These are phyloP conservation scores for Drosophila oshimai DNA, from an alignment of 1,140 invertebrate genomes.

Conservation along the genomic window DNA sequence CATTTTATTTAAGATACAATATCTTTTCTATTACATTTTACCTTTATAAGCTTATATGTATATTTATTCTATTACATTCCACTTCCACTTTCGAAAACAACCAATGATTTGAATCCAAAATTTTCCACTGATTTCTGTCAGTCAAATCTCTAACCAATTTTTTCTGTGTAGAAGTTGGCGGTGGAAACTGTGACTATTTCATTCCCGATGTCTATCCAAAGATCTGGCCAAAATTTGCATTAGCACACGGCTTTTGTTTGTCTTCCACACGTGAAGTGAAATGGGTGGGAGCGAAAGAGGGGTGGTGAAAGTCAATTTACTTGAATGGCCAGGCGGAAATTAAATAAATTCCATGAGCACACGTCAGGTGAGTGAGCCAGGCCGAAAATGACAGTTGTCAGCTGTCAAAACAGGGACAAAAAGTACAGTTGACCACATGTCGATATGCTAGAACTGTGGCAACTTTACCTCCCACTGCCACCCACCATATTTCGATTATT, in stretches of 20 bases:
- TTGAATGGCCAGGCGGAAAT: constrained; percentile 64
- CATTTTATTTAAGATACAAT: too few species aligned
- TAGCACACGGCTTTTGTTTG: constrained; percentile 30
- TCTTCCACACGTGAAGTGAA: background rate
- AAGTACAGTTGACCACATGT: constrained; percentile 45
- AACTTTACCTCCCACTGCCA: background rate
- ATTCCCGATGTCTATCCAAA: constrained; percentile 53
- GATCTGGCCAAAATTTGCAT: constrained; percentile 47
- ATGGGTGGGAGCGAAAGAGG: background rate
- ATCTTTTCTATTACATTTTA: too few species aligned
- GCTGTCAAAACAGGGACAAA: constrained; percentile 40
- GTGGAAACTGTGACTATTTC: constrained; percentile 27
- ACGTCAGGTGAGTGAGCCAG: constrained; percentile 47
- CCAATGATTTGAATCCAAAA: too few species aligned
- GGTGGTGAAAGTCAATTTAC: constrained; percentile 41
- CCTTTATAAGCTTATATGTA: too few species aligned
- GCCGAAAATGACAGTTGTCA: constrained; percentile 64
- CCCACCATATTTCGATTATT: background rate
- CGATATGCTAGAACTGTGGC: background rate
- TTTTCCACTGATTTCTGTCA: background rate
- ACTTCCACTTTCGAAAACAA: too few species aligned
- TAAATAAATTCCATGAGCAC: constrained; percentile 67
- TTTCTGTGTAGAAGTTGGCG: background rate
- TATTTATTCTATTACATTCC: too few species aligned
- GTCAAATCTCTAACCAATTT: too few species aligned